phyloP scores from a whole-genome alignment of 2,797 vertebrate genomes.

The Perdix hodgsoniae region DNA sequence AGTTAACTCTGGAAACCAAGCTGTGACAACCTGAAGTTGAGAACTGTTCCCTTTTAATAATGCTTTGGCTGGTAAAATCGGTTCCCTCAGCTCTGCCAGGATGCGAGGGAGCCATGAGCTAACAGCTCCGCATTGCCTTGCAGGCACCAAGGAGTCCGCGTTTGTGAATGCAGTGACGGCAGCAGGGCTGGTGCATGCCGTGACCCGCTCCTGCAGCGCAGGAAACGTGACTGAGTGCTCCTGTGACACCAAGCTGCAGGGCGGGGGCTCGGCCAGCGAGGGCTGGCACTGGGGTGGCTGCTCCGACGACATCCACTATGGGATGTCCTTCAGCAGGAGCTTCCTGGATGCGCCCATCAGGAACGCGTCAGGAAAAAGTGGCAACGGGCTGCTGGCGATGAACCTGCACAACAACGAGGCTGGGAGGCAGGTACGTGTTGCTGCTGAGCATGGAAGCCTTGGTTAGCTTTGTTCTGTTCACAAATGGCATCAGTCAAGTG shows the following conservation, averaged over 20 bases:
- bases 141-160: conserved; percentile 94
- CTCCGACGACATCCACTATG: conserved; percentile 92
- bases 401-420: conserved; percentile 95
- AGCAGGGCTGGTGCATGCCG: conserved; percentile 90
- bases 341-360: conserved; percentile 85
- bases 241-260: conserved; percentile 86
- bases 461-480: rapidly evolving
- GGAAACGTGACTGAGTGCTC: conserved; percentile 95
- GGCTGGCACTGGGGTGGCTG: conserved; percentile 98
- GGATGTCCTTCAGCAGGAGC: conserved; percentile 91
- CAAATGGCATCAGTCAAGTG: neutral
- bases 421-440: conserved; percentile 90
- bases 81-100: neutral
- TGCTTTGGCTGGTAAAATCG: rapidly evolving
- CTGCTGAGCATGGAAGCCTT: rapidly evolving
- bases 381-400: conserved; percentile 81
- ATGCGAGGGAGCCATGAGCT: neutral
- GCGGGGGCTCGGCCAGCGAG: conserved; percentile 80
- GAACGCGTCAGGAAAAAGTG: conserved; percentile 76
- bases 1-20: neutral
- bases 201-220: conserved; percentile 92
- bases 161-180: conserved; percentile 92
- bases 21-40: neutral
- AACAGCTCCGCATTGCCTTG: neutral
- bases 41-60: neutral